Percentiles rank a stretch among this genome's conserved stretches.
These are phyloP conservation scores for Channa maculata DNA, from an alignment of 2,113 vertebrate species.

Conservation along the genomic window DNA sequence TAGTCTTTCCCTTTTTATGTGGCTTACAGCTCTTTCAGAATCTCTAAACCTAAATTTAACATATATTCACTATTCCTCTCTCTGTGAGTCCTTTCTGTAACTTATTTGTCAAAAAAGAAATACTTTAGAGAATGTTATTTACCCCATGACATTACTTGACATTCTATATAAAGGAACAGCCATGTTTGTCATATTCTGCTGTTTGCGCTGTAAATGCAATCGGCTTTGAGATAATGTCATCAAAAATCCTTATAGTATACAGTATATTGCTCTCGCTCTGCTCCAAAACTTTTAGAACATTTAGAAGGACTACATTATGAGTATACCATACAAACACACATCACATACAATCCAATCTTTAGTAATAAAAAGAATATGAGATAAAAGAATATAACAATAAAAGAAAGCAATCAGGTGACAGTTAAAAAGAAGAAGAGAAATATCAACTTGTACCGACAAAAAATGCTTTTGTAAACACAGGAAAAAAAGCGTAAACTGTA, in stretches of 20 bases:
- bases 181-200: no score
- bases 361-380: neutral
- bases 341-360: neutral
- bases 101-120: no score
- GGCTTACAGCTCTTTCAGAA: no score
- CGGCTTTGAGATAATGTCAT: no score
- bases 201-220: no score
- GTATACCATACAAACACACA: neutral
- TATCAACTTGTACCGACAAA: neutral
- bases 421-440: neutral
- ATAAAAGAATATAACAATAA: neutral
- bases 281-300: neutral
- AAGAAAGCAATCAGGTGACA: neutral
- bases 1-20: no score
- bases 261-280: neutral
- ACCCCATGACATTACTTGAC: no score
- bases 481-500: slow-evolving; percentile 12
- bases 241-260: neutral
- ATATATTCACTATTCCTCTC: no score
- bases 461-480: slow-evolving; percentile 13
- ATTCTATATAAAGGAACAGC: no score
- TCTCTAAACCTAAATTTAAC: no score
- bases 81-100: no score
- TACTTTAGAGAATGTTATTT: no score
- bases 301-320: neutral